Evolutionary conservation across 2,797 vertebrate genomes (phyloP).

Genomic region (Pangasius macronema): DNA sequence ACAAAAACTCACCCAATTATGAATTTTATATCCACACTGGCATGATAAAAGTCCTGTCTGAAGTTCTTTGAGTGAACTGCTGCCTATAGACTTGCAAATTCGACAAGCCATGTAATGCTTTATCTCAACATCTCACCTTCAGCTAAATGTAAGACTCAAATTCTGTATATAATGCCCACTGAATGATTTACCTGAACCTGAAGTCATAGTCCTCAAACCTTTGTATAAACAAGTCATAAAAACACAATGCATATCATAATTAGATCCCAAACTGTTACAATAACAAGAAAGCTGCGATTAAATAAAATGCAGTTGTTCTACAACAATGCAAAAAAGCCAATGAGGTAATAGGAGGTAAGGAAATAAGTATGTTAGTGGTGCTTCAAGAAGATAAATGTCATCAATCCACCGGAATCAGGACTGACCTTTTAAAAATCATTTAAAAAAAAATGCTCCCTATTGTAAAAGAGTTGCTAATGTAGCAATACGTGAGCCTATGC

Average conservation of each 20-base stretch:
- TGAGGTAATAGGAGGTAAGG: slow-evolving; percentile 27
- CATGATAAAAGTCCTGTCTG: not conserved
- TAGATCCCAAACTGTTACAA: not conserved
- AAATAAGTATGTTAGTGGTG: slow-evolving; percentile 7
- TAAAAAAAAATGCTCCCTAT: not conserved
- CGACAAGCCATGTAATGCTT: not conserved
- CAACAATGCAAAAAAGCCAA: not conserved
- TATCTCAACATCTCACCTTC: not conserved
- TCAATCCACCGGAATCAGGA: slow-evolving; percentile 16
- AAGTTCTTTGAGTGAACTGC: not conserved
- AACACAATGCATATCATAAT: slow-evolving; percentile 9
- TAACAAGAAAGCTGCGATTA: slow-evolving; percentile 1
- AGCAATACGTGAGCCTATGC: slow-evolving; percentile 20
- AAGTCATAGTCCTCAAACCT: not conserved
- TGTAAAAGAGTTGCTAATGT: slow-evolving; percentile 27
- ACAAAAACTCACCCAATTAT: not conserved
- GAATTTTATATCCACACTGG: not conserved
- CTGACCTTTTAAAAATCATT: not conserved
- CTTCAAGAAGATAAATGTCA: not conserved
- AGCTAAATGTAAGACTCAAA: slow-evolving; percentile 8
- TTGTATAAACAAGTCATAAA: slow-evolving; percentile 16
- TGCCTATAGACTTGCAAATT: not conserved
- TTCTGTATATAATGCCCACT: slow-evolving; percentile 18
- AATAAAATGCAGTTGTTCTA: not conserved
- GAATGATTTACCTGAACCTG: slow-evolving; percentile 16